phyloP scores from a whole-genome alignment of 1,140 invertebrate species.

The Streblospio benedicti region DNA sequence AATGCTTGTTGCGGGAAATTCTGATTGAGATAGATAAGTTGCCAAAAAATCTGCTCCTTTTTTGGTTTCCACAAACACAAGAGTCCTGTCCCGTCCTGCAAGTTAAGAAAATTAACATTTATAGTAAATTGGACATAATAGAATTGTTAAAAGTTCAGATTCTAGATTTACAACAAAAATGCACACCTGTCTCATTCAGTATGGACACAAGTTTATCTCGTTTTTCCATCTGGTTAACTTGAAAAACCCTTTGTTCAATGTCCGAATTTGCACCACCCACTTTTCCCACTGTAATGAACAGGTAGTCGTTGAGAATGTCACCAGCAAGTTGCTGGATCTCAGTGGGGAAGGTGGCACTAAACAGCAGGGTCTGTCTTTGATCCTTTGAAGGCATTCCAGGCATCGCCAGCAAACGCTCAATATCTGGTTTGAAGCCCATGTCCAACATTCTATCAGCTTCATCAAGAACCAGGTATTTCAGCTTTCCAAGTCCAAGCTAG shows the following conservation, averaged over 20 bases:
- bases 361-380: constrained; percentile 76
- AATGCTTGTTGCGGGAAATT: constrained; percentile 73
- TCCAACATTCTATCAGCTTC: constrained; percentile 97
- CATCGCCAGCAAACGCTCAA: constrained; percentile 68
- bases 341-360: constrained; percentile 81
- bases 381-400: constrained; percentile 61
- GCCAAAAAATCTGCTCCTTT: constrained; percentile 89
- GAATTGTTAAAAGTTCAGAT: background rate
- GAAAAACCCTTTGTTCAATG: constrained; percentile 85
- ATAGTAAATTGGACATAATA: constrained; percentile 61
- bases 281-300: constrained; percentile 96
- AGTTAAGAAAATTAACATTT: constrained; percentile 64
- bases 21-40: constrained; percentile 51
- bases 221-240: constrained; percentile 64
- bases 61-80: constrained; percentile 98
- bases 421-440: constrained; percentile 66
- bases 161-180: background rate
- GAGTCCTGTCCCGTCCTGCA: constrained; percentile 56
- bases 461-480: constrained; percentile 61
- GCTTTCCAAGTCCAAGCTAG: constrained; percentile 9
- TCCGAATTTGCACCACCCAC: constrained; percentile 99
- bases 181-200: constrained; percentile 54
- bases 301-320: constrained; percentile 96
- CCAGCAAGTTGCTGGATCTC: constrained; percentile 83
- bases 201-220: constrained; percentile 62